Conservation (phyloP, 1,140 invertebrate species). For the Aphaenogaster rudis region DNA sequence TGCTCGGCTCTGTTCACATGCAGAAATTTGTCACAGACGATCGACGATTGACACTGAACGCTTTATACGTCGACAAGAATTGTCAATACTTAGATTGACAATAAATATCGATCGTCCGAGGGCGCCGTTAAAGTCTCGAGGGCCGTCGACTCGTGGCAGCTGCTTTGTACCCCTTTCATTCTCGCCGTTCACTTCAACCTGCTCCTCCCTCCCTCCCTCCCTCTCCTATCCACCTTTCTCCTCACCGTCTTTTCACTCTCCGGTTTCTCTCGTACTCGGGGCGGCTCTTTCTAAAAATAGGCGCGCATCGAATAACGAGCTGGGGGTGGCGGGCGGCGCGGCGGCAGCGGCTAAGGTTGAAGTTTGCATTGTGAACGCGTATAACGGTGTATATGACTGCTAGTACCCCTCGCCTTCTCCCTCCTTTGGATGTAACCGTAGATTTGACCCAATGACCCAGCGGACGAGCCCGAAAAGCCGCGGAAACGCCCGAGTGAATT, state of each 20-base stretch:
- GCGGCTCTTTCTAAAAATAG: conserved; percentile 83
- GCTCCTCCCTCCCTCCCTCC: neutral
- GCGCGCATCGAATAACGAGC: conserved; percentile 79
- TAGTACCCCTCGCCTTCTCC: conserved; percentile 59
- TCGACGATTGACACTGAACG: conserved; percentile 6
- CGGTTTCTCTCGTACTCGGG: conserved; percentile 46
- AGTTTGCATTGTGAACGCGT: conserved; percentile 83
- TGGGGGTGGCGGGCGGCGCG: conserved; percentile 49
- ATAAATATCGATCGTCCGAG: conserved; percentile 49
- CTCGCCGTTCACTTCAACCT: neutral
- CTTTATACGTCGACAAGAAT: conserved; percentile 1
- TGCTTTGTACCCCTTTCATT: conserved; percentile 42
- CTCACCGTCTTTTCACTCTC: conserved; percentile 43
- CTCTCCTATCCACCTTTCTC: conserved; percentile 1
- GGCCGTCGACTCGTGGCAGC: conserved; percentile 15
- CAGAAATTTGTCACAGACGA: neutral
- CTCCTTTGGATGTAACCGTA: conserved; percentile 77
- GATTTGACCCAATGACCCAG: conserved; percentile 85
- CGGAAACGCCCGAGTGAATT: conserved; percentile 79
- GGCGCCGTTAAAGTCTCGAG: neutral
- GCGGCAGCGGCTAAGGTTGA: conserved; percentile 64
- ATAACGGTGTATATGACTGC: conserved; percentile 72
- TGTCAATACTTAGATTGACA: conserved; percentile 44
- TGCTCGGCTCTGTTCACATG: neutral
- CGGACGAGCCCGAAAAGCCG: conserved; percentile 76